Base-by-base conservation (phyloP, 2,888 invertebrate genomes). In the Pharmacophagus antenor region DNA sequence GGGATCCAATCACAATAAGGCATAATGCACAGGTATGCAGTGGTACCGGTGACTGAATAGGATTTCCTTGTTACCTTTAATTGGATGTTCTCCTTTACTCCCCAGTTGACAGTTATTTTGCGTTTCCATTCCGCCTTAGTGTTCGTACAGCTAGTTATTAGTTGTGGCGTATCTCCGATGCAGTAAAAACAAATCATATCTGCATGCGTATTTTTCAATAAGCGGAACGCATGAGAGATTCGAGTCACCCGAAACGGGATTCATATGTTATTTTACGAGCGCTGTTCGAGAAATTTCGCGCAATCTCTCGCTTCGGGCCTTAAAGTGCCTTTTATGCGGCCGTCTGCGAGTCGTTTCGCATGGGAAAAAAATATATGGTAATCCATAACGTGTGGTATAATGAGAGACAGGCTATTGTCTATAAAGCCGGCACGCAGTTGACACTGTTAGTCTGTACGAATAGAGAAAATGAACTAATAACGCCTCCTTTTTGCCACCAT, bases 321-420 rank as follows among this genome's bases (percentile, higher is more conserved):
- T 59, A 54, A 59, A 49, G 49, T 42, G 42, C 10, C 23, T 54
- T 59, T 59, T 59, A 59, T 54, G 58, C 31, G 59, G 48, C 15
- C 50, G 46, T 58, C 58, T 18, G 20, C n/a, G 17, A 23, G 23
- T 10, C 21, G 31, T 57, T 49, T 51, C 41, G 17, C 44, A 51
- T 44, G 44, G 18, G 56, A 56, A 42, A 56, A 57, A 49, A 25
- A 57, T 50, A n/a, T 8, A 37, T 44, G 21, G 50, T 31, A 27
- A 51, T 12, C 22, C 27, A 6, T 49, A 18, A 15, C 42, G 37
- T 37, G 37, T 37, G n/a, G 15, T 6, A 27, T 27, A 1, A 27
- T 5, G 2, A 8, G 37, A 37, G 15, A 1, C 31, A 31, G 37
- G 5, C 37, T 15, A 37, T 4, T 37, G 37, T n/a, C n/a, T 37